A percentile compares a stretch with the other conserved stretches of the same genome.
Evolutionary conservation across 1,140 invertebrate species (phyloP).

Genomic region (Nomia melanderi): DNA sequence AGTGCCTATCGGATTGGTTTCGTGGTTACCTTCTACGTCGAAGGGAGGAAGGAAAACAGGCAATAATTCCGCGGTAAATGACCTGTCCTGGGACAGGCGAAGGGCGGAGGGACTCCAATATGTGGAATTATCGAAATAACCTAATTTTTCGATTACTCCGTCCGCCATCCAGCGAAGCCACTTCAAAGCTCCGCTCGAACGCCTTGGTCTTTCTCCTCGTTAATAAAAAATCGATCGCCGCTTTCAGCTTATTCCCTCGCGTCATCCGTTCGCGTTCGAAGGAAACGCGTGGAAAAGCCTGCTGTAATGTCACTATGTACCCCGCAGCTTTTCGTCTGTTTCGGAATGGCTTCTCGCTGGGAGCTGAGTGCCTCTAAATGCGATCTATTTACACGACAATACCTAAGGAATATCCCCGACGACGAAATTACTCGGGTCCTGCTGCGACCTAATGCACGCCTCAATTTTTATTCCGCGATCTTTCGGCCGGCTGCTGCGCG

Average conservation of each 20-base stretch:
- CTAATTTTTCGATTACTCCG: conserved; percentile 68
- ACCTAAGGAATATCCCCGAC: conserved; percentile 63
- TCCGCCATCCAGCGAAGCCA: conserved; percentile 4
- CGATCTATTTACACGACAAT: conserved; percentile 74
- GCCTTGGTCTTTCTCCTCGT: conserved; percentile 34
- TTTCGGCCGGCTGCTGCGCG: background rate
- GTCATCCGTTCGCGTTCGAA: conserved; percentile 10
- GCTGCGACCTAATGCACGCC: conserved; percentile 48
- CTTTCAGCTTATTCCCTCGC: conserved; percentile 43
- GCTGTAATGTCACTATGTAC: conserved; percentile 55
- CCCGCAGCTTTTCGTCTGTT: conserved; percentile 66
- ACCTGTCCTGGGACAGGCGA: background rate
- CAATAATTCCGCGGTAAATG: conserved; percentile 17
- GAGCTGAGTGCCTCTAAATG: conserved; percentile 75
- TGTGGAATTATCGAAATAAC: conserved; percentile 58
- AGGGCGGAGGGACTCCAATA: background rate
- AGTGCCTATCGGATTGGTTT: background rate
- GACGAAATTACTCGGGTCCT: conserved; percentile 53
- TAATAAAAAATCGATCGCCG: conserved; percentile 69
- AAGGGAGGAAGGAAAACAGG: background rate
- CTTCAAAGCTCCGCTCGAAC: background rate
- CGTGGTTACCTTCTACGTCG: background rate
- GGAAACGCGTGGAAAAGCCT: conserved; percentile 4
- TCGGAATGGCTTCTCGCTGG: conserved; percentile 66
- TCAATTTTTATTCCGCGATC: conserved; percentile 32